Base-by-base conservation (phyloP, 2,888 invertebrate genomes). In the Noctua fimbriata region DNA sequence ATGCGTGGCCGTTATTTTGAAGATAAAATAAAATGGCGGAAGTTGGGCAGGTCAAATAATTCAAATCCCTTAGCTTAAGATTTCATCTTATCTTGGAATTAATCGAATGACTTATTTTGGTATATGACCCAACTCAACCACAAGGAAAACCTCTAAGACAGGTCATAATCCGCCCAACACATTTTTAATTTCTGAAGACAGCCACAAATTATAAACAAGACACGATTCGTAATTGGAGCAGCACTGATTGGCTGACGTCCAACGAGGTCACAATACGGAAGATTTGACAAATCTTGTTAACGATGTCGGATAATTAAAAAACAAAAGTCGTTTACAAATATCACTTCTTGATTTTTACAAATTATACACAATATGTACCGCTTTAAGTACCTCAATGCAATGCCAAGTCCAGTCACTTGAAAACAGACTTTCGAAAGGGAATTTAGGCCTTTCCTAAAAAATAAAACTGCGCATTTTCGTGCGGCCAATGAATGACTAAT, bases 221-320 rank as follows among this genome's bases (percentile, higher is more conserved):
- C 71, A 63, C 36, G 9, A 21, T 44, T 65, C 58, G 69, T 79
- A 73, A 81, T 77, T 72, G 76, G 73, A 73, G 66, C 78, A 69
- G 32, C 49, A 49, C 36, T 70, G 41, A 49, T 82, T 87, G 87
- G 88, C 88, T n/a, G 4, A 3, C 12, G 36, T 81, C 87, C 87
- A 87, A 88, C n/a, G 76, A 82, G 85, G 88, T 85, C 76, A 79
- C 58, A 41, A 78, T 24, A 16, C 58, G 36, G 47, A 79, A 66
- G 32, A 69, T 52, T 67, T 78, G 24, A 41, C 71, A 78, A 47
- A 69, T 77, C 70, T 75, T n/a, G 82, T 69, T 82, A 69, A 41
- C 60, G 28, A 47, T 69, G 69, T 47, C 49, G 32, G 24, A 4
- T 81, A 80, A 75, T 75, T 81, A 60, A 81, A 75, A 69, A 36